Evolutionary conservation across 1,140 invertebrate genomes (phyloP).

Genomic region (Acromyrmex echinatior): DNA sequence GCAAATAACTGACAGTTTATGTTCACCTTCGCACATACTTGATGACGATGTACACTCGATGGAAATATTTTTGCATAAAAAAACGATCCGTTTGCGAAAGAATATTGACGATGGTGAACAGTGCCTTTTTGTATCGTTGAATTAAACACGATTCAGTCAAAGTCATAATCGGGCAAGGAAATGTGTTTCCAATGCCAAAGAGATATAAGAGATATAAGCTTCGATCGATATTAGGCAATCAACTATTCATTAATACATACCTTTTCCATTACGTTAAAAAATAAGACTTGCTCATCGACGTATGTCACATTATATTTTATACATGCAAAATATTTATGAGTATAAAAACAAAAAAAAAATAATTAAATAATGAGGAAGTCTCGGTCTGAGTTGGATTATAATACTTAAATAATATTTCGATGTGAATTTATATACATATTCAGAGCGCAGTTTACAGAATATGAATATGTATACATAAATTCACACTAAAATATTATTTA

Average conservation of each 20-base stretch:
- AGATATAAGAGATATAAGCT: background rate
- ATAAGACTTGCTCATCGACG: background rate
- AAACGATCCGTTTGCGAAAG: background rate
- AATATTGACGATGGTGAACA: background rate
- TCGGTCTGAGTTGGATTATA: no score
- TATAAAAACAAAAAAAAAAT: background rate
- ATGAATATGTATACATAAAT: no score
- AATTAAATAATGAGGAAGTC: no score
- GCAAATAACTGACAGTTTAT: background rate
- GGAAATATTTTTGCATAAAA: background rate
- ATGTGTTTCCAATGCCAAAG: background rate
- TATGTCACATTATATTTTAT: background rate
- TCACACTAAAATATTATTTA: no score
- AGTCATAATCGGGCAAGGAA: slow-evolving; percentile 1
- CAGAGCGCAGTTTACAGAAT: no score
- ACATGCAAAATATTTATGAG: no score
- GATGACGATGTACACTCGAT: background rate
- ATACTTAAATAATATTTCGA: no score
- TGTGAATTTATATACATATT: no score
- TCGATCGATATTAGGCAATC: background rate
- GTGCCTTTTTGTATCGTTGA: background rate
- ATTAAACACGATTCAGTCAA: background rate
- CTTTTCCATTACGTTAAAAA: slow-evolving; percentile 8
- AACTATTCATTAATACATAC: slow-evolving; percentile 8
- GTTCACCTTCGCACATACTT: background rate